phyloP scores from a whole-genome alignment of 1,140 invertebrate genomes.

The Brachionus manjavacas region DNA sequence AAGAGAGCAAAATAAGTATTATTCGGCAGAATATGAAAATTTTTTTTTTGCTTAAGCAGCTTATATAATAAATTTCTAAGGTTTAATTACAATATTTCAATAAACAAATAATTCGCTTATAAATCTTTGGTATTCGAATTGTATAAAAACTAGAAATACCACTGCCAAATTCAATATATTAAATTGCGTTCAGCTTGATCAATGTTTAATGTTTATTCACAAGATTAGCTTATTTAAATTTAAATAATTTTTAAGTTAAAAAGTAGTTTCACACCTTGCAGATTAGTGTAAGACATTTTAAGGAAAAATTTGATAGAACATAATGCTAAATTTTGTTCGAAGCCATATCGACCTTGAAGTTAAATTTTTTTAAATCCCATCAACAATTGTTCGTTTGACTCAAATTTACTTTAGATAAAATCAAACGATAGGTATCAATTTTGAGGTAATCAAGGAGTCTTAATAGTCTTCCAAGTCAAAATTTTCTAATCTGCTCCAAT shows the following conservation, averaged over 20 bases:
- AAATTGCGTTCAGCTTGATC: neutral
- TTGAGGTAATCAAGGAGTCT: neutral
- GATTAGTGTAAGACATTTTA: neutral
- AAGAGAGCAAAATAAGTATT: neutral
- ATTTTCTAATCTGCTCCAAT: neutral
- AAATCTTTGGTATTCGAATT: neutral
- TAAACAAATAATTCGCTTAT: constrained; percentile 6
- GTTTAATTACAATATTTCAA: constrained; percentile 21
- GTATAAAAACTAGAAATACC: neutral
- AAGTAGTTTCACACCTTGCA: no score
- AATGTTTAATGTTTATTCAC: neutral
- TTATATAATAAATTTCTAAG: constrained; percentile 21
- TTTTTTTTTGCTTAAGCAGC: neutral
- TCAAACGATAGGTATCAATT: neutral
- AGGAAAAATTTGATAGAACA: neutral
- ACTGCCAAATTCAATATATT: neutral
- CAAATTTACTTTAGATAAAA: no score
- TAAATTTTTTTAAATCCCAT: neutral
- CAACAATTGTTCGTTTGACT: neutral
- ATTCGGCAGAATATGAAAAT: neutral
- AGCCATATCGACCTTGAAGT: neutral
- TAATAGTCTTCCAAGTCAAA: neutral
- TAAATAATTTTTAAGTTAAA: neutral
- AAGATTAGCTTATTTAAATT: neutral
- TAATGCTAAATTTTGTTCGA: neutral